These are phyloP conservation scores for Eupeodes corollae DNA, from an alignment of 1,140 invertebrate genomes.

Conservation along the genomic window DNA sequence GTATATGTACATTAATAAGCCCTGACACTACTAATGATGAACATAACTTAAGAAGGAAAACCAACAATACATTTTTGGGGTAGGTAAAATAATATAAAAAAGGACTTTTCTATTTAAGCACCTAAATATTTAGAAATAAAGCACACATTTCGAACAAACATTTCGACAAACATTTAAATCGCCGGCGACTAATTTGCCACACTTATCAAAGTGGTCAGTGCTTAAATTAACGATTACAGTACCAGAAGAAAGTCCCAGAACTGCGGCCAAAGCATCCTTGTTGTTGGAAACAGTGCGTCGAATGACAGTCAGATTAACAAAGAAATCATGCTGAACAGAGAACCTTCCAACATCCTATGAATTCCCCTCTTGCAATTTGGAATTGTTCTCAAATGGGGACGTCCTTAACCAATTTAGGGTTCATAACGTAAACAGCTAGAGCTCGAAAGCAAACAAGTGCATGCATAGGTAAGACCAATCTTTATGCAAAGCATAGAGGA, in stretches of 20 bases:
- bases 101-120: too few relatives aligned
- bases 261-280: constrained; percentile 43
- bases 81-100: too few relatives aligned
- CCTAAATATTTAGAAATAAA: too few relatives aligned
- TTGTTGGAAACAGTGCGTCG: constrained; percentile 53
- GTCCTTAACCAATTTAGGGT: constrained; percentile 49
- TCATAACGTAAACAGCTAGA: constrained; percentile 55
- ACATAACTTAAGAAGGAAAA: too few relatives aligned
- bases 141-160: too few relatives aligned
- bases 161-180: too few relatives aligned
- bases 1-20: too few relatives aligned
- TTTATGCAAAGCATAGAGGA: too few relatives aligned
- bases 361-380: constrained; percentile 38
- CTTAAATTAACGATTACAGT: constrained; percentile 47
- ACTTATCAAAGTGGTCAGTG: constrained; percentile 41
- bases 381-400: constrained; percentile 41
- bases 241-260: constrained; percentile 49
- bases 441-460: constrained; percentile 49
- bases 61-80: too few relatives aligned
- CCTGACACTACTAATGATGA: too few relatives aligned
- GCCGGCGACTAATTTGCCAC: constrained; percentile 20
- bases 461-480: constrained; percentile 45
- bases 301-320: constrained; percentile 58
- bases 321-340: constrained; percentile 59
- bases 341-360: constrained; percentile 48